Evolutionary conservation across 2,113 vertebrate genomes (phyloP).

Genomic region (Prunella himalayana): DNA sequence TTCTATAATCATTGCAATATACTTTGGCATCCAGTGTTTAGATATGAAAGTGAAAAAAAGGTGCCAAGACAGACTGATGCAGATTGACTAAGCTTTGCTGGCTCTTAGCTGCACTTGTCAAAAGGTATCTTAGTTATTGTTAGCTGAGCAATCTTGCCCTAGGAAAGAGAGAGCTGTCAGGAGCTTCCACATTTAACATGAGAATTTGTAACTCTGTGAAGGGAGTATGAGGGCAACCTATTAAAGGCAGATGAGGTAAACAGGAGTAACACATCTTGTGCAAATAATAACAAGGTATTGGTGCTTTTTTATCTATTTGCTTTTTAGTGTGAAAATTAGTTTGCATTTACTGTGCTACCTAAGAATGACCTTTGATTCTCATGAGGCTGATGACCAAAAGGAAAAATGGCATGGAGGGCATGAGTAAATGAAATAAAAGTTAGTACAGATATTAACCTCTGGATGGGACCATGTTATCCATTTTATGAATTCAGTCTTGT

Average conservation of each 20-base stretch:
- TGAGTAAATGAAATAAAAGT: background rate
- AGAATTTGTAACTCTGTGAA: slow-evolving; percentile 30
- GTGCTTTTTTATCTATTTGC: accelerated
- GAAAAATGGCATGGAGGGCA: background rate
- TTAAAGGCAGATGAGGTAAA: slow-evolving; percentile 39
- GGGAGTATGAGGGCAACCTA: slow-evolving; percentile 27
- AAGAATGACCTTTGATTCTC: background rate
- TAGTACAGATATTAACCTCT: background rate
- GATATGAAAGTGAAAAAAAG: slow-evolving; percentile 46
- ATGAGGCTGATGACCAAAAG: background rate
- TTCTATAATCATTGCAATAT: background rate
- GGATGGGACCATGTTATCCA: background rate
- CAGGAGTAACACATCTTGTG: background rate
- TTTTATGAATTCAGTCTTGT: background rate
- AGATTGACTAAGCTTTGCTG: slow-evolving; percentile 60
- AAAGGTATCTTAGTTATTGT: slow-evolving; percentile 65
- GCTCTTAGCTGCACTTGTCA: slow-evolving; percentile 70
- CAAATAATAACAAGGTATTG: background rate
- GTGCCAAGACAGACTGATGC: slow-evolving; percentile 34
- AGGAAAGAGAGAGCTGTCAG: slow-evolving; percentile 64
- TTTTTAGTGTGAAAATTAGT: background rate
- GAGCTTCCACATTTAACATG: slow-evolving; percentile 52
- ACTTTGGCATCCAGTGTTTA: slow-evolving; percentile 6
- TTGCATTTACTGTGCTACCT: background rate
- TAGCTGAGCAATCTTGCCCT: slow-evolving; percentile 67